phyloP scores from a whole-genome alignment of 1,140 invertebrate genomes.

The Scaptodrosophila lebanonensis region DNA sequence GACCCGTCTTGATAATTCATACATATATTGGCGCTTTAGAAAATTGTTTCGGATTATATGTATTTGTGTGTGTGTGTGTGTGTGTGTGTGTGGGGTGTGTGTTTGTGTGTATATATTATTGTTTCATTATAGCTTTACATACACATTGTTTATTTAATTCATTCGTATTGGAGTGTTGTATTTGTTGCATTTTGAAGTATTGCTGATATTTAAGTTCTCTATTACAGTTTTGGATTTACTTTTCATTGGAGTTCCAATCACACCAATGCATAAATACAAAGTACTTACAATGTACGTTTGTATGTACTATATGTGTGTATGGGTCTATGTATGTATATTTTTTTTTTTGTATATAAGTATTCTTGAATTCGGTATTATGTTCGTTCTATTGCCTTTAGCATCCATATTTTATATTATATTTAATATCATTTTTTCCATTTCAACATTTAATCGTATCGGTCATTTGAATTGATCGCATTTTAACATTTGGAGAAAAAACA shows the following conservation, averaged over 20 bases:
- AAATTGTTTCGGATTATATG: not conserved
- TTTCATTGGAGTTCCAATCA: conserved; percentile 7
- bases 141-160: conserved; percentile 39
- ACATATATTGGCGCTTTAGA: not conserved
- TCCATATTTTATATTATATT: conserved; percentile 9
- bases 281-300: conserved; percentile 32
- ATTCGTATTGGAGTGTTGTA: conserved; percentile 39
- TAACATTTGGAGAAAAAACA: conserved; percentile 58
- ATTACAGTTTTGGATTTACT: conserved; percentile 38
- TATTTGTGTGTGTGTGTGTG: conserved; percentile 26
- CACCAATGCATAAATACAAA: no score
- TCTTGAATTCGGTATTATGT: no score
- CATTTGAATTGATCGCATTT: conserved; percentile 39
- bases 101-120: conserved; percentile 42
- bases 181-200: conserved; percentile 38
- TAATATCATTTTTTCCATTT: conserved; percentile 21
- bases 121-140: conserved; percentile 59
- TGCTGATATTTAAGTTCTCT: conserved; percentile 57
- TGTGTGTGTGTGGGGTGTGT: conserved; percentile 16
- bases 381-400: no score
- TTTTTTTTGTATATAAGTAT: conserved; percentile 27
- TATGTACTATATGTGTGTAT: conserved; percentile 36
- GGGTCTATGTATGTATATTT: conserved; percentile 36
- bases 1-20: no score
- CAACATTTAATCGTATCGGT: conserved; percentile 47